phyloP scores from a whole-genome alignment of 2,888 invertebrate genomes.

The Cinara cedri region DNA sequence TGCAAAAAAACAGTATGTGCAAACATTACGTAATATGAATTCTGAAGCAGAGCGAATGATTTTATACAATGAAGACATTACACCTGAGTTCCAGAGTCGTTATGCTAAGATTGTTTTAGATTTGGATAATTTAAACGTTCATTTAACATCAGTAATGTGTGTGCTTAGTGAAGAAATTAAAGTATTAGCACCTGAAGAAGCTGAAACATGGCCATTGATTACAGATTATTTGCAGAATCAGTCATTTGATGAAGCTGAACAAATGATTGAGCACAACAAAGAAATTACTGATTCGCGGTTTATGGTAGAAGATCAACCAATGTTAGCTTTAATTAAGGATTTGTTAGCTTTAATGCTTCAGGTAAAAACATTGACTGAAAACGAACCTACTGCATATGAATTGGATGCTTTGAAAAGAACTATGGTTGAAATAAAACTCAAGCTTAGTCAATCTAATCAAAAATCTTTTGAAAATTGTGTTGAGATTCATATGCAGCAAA shows the following conservation, averaged over 20 bases:
- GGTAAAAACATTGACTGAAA: slow-evolving; percentile 67
- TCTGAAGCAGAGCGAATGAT: slow-evolving; percentile 86
- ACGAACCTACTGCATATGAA: slow-evolving; percentile 88
- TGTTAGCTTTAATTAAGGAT: slow-evolving; percentile 73
- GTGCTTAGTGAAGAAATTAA: slow-evolving; percentile 57
- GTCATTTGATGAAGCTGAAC: slow-evolving; percentile 57
- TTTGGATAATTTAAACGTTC: slow-evolving; percentile 87
- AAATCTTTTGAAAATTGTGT: slow-evolving; percentile 84
- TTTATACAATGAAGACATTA: slow-evolving; percentile 78
- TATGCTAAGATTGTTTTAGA: slow-evolving; percentile 84
- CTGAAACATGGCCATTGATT: slow-evolving; percentile 57
- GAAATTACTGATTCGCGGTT: slow-evolving; percentile 84
- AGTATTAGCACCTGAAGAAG: slow-evolving; percentile 57
- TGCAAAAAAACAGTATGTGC: slow-evolving; percentile 81
- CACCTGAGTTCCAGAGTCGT: slow-evolving; percentile 86
- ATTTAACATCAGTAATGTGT: slow-evolving; percentile 65
- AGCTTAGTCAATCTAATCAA: slow-evolving; percentile 77
- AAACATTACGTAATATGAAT: slow-evolving; percentile 83
- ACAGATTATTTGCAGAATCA: slow-evolving; percentile 80
- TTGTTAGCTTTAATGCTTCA: slow-evolving; percentile 89
- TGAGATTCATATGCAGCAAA: slow-evolving; percentile 69
- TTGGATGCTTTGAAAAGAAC: slow-evolving; percentile 88
- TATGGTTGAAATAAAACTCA: slow-evolving; percentile 84
- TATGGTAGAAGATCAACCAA: slow-evolving; percentile 75
- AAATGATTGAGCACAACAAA: slow-evolving; percentile 64